Evolutionary conservation across 2,888 invertebrate genomes (phyloP).

Genomic region (Rhamnusium bicolor): DNA sequence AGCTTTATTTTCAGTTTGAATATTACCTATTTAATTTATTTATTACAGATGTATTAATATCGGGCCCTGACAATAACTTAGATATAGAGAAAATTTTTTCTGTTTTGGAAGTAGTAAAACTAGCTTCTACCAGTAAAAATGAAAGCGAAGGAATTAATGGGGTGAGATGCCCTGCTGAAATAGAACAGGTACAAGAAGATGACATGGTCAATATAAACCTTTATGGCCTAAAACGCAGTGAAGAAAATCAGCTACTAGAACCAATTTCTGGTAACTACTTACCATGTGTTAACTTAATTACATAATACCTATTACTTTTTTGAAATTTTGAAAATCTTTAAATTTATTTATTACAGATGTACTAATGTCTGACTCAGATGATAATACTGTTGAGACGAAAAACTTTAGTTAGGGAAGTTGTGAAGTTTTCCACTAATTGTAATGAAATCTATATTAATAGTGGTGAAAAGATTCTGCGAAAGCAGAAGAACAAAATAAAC

Average conservation of each 20-base stretch:
- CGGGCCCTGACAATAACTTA: neutral
- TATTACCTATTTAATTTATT: neutral
- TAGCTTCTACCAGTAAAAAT: neutral
- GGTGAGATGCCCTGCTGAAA: neutral
- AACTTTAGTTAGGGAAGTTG: neutral
- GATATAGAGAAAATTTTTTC: neutral
- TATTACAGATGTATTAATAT: constrained; percentile 7
- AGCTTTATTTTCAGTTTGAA: neutral
- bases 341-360: constrained; percentile 12
- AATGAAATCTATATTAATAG: constrained; percentile 15
- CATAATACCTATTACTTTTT: neutral
- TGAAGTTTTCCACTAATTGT: neutral
- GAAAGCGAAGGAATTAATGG: neutral
- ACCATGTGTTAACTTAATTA: neutral
- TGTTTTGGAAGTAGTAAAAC: neutral
- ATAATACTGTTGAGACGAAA: neutral
- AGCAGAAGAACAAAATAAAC: constrained; percentile 12
- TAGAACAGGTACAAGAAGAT: constrained; percentile 4
- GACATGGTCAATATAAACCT: neutral
- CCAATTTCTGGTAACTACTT: neutral
- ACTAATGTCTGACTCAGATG: constrained; percentile 6
- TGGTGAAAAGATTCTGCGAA: neutral
- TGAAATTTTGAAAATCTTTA: neutral
- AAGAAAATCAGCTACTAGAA: neutral
- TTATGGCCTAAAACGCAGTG: neutral